These are phyloP conservation scores for Squalus acanthias DNA, from an alignment of 2,797 vertebrate genomes.

Conservation along the genomic window DNA sequence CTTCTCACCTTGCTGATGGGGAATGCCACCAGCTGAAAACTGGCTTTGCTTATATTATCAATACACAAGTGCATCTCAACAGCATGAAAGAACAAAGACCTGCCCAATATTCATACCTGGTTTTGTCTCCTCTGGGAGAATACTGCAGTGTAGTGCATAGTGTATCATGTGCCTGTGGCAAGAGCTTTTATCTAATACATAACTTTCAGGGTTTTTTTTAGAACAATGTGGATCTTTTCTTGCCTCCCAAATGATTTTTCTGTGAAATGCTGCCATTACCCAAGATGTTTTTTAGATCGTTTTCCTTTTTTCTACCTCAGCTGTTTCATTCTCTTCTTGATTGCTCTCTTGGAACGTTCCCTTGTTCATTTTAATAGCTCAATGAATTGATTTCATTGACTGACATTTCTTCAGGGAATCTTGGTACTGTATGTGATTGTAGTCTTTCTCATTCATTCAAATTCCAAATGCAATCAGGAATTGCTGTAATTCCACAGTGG, in stretches of 20 bases:
- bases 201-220: not conserved
- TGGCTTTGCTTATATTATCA: not conserved
- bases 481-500: not conserved
- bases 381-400: not conserved
- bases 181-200: not conserved
- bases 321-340: not conserved
- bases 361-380: not conserved
- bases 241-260: not conserved
- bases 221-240: not conserved
- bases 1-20: not conserved
- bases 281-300: not conserved
- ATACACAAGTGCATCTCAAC: not conserved
- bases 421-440: not conserved
- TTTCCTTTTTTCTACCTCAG: not conserved
- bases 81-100: not conserved
- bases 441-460: not conserved
- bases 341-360: not conserved
- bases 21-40: not conserved
- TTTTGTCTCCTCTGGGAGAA: no score
- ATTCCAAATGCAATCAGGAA: not conserved
- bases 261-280: not conserved
- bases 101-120: not conserved
- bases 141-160: not conserved
- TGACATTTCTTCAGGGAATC: constrained; percentile 1
- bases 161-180: not conserved